These are phyloP conservation scores for Otus sunia DNA, from an alignment of 2,113 vertebrate species.

Conservation along the genomic window DNA sequence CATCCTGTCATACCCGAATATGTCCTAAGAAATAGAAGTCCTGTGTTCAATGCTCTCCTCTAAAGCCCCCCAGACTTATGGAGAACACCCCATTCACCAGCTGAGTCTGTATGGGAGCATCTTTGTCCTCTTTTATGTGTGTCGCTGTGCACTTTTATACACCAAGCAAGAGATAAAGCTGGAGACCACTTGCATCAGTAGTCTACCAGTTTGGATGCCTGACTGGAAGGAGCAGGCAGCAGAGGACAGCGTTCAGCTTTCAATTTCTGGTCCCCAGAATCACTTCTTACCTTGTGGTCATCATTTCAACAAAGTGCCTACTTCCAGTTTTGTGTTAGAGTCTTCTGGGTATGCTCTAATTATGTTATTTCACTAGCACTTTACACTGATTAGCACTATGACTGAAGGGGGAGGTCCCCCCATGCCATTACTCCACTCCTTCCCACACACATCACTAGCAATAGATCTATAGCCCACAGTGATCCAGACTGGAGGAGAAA, in stretches of 20 bases:
- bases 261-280: background rate
- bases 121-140: background rate
- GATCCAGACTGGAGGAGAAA: background rate
- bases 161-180: background rate
- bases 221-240: background rate
- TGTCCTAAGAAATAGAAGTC: background rate
- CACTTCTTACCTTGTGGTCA: background rate
- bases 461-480: background rate
- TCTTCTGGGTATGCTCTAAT: background rate
- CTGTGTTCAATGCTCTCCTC: background rate
- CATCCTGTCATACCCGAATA: background rate
- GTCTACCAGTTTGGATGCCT: background rate
- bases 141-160: background rate
- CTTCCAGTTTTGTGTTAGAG: background rate
- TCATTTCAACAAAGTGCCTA: background rate
- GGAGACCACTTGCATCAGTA: background rate
- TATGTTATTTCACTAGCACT: background rate
- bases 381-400: background rate
- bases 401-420: background rate
- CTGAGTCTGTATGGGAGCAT: background rate
- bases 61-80: background rate
- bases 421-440: background rate
- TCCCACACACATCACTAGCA: background rate
- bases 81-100: background rate
- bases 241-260: background rate